Base-by-base conservation (phyloP, 64 coral and sea anemone genomes). In the Stylophora pistillata region DNA sequence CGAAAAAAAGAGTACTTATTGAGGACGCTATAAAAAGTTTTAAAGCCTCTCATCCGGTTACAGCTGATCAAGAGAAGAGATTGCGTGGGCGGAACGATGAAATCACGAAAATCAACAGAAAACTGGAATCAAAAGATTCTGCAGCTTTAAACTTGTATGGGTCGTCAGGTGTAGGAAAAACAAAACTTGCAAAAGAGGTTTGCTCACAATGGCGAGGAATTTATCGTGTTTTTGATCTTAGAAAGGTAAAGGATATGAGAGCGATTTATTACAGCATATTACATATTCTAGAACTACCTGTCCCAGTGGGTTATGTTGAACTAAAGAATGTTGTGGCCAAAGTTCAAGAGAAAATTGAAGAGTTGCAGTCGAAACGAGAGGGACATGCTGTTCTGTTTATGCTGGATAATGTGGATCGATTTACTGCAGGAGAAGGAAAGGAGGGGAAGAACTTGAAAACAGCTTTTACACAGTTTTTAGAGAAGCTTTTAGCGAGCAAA, bases 151-250 rank as follows among this genome's bases (percentile, higher is more conserved):
- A 84, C 37, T 84, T 84, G 61, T 62, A 53, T n/a, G 80, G 80
- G 13, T 68, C 62, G 1, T 60, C 31, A 13, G 80, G 80, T 53
- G 32, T 84, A 2, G 80, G 80, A 63, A 84, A 84, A 14, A 68
- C 80, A 84, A 84, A 33, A 9, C 60, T 84, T 69, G 80, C 80
- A 2, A 68, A 84, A 11, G 61, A 54, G 34, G 41, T 84, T 84
- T 84, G 60, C 27, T 34, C 60, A 16, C 65, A 84, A 69, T 84
- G 80, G 80, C 15, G 10, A 4, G 80, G 80, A 26, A 64, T 53
- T 23, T 23, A 62, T 27, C 16, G n/a, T 21, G 61, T 84, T 54
- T 66, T 84, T 21, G 80, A 84, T n/a, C 64, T 84, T 27, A 84
- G 62, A 84, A 32, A 84, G 53, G 80, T 60, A 15, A 77, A 55